Evolutionary conservation across 2,797 vertebrate genomes (phyloP), one percentile per base, ranked within the genome.

Genomic region (Threskiornis aethiopicus): DNA sequence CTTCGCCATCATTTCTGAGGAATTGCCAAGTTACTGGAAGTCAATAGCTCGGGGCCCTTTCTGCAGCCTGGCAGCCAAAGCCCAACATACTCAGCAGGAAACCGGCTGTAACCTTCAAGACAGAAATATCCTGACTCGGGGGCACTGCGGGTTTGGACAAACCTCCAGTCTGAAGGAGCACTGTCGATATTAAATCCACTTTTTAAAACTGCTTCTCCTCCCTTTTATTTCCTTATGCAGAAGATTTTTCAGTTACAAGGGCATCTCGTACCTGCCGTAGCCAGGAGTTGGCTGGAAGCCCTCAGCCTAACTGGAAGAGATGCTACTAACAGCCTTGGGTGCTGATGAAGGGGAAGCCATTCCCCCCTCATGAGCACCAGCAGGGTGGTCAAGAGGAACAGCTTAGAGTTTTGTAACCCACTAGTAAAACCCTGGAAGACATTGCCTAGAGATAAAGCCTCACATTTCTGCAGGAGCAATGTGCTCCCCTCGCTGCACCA

Each of bases 11-110:
- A 66, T 82, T 85, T 83, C 72, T 93, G 95, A 91, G 85, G 73
- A 96, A 90, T 29, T 92, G 86, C 62, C 65, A 85, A 70, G 47
- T 96, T 96, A 83, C 89, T 89, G 86, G 91, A 95, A 95, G 90
- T 88, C 75, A 91, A 41, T 85, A 80, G 19, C 52, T 77, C 13
- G 3, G 46, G 13, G 58, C 16, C 41, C 31, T 72, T 82, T 94
- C 46, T 85, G 28, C 61, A 92, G 52, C 65, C 84, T 92, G 90
- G 87, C 87, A 92, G 92, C 33, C 51, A 20, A 75, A 90, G 69
- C 49, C 75, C 65, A 81, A 29, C 1, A 13, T 10, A 8, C 64
- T 89, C 75, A 58, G 76, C 70, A 88, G 82, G 75, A 90, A 96
- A 51, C 16, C 1, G 31, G 70, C 84, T 90, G 51, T 62, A 93